These are phyloP conservation scores for Rattus norvegicus DNA, from an alignment of 2,113 vertebrate genomes.

Conservation along the genomic window GRCr8 NC_086023.1:158256001-158256500, in stretches of 20 bases:
- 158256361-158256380: background rate
- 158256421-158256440: background rate
- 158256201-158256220: background rate
- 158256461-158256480: background rate
- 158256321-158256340: background rate
- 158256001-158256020: background rate
- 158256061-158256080: background rate
- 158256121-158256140: background rate
- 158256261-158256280: background rate
- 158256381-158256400: background rate
- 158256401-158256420: background rate
- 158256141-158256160: background rate
- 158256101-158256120: background rate
- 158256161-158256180: background rate
- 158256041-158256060: background rate
- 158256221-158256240: background rate
- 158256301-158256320: background rate
- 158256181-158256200: background rate
- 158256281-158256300: too few relatives aligned
- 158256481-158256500: background rate
- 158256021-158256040: background rate
- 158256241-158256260: background rate
- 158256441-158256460: background rate
- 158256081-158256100: background rate
- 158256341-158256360: background rate